phyloP scores from a whole-genome alignment of 2,797 vertebrate species.

The Podargus strigoides region DNA sequence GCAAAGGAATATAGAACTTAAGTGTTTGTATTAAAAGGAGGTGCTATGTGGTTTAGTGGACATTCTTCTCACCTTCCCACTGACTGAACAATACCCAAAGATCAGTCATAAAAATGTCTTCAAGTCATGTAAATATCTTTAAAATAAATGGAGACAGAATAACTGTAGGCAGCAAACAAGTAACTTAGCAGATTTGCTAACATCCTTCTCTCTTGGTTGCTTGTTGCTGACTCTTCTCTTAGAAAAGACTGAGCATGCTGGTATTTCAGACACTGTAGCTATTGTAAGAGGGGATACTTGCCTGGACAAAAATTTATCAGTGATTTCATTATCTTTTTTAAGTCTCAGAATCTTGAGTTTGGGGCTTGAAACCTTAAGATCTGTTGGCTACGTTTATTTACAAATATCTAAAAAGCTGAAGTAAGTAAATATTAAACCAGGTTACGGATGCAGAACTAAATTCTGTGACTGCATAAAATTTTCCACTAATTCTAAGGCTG shows the following conservation, averaged over 20 bases:
- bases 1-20: background rate
- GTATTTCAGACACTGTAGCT: background rate
- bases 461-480: background rate
- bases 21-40: background rate
- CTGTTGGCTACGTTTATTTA: background rate
- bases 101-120: background rate
- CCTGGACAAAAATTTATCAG: background rate
- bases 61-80: background rate
- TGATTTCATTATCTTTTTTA: background rate
- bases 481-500: background rate
- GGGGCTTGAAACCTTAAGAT: background rate
- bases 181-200: background rate
- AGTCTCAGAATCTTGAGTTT: background rate
- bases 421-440: background rate
- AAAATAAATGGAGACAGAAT: background rate
- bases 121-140: background rate
- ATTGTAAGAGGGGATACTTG: background rate
- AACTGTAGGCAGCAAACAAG: background rate
- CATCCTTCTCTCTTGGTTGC: background rate
- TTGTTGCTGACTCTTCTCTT: background rate
- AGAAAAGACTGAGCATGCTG: background rate
- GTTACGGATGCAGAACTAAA: background rate
- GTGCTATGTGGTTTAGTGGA: background rate
- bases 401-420: background rate
- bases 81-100: background rate